Conservation (phyloP, 2,888 invertebrate genomes). For the Acrocyrtus sp. region DNA sequence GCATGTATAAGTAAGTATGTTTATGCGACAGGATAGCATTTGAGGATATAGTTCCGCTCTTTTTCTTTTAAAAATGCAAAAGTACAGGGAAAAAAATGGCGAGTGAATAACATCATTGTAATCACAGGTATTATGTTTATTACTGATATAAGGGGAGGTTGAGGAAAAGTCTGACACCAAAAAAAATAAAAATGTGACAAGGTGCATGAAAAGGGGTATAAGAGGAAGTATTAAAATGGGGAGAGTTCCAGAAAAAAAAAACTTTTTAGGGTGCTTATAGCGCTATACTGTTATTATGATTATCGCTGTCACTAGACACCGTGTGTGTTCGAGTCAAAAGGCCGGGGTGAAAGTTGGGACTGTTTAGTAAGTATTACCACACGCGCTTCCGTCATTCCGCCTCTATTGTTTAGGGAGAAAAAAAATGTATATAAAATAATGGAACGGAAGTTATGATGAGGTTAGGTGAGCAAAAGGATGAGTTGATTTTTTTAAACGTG, state of each 20-base stretch:
- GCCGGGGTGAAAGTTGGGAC: conserved; percentile 57
- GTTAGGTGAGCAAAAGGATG: conserved; percentile 20
- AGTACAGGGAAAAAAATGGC: conserved; percentile 34
- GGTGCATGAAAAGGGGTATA: conserved; percentile 8
- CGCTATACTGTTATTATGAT: too few species aligned
- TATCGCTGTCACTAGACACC: conserved; percentile 26
- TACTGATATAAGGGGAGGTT: too few species aligned
- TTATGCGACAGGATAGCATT: conserved; percentile 2
- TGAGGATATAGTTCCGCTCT: too few species aligned
- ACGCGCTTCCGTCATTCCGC: too few species aligned
- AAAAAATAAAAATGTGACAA: conserved; percentile 9
- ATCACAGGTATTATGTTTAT: conserved; percentile 46
- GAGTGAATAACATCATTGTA: conserved; percentile 38
- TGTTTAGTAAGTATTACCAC: too few species aligned
- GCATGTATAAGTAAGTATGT: conserved; percentile 23
- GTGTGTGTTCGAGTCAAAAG: conserved; percentile 46
- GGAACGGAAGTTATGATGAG: conserved; percentile 28
- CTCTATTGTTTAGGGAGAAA: too few species aligned
- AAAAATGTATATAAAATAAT: too few species aligned
- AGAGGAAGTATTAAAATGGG: too few species aligned
- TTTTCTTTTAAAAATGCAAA: conserved; percentile 13
- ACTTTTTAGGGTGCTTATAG: too few species aligned
- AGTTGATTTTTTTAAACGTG: conserved; percentile 24
- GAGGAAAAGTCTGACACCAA: conserved; percentile 3
- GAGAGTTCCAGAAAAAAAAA: too few species aligned